These are phyloP conservation scores for Catostomus latipinnis DNA, from an alignment of 2,797 vertebrate species.

Conservation along the genomic window DNA sequence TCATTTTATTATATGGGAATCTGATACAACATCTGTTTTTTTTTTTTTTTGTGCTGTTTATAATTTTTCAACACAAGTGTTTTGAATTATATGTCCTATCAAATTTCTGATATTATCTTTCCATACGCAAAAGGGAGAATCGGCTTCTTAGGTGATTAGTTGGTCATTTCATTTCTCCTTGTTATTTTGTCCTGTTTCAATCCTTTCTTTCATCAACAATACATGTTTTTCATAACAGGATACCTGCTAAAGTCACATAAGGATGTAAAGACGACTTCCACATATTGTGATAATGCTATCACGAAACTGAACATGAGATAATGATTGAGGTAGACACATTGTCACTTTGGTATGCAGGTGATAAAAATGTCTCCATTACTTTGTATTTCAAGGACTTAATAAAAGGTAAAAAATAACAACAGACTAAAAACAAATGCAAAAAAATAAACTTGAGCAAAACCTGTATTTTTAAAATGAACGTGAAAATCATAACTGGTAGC, in stretches of 20 bases:
- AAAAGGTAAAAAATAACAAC: neutral
- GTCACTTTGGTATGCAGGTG: neutral
- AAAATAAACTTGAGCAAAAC: too few relatives aligned
- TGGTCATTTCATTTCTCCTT: constrained; percentile 32
- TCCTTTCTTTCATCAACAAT: constrained; percentile 53
- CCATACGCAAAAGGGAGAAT: constrained; percentile 57
- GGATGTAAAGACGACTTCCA: constrained; percentile 62
- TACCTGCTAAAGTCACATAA: constrained; percentile 68
- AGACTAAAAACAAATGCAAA: neutral
- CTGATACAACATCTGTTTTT: constrained; percentile 76
- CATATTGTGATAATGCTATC: constrained; percentile 70
- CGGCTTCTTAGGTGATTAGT: constrained; percentile 54
- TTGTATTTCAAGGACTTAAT: neutral
- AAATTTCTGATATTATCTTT: constrained; percentile 69
- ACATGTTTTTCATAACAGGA: constrained; percentile 66
- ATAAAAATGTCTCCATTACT: constrained; percentile 4
- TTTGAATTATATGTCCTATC: constrained; percentile 74
- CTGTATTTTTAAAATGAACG: too few relatives aligned
- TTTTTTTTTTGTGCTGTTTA: constrained; percentile 70
- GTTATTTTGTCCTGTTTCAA: neutral
- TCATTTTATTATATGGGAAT: constrained; percentile 61
- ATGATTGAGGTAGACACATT: neutral
- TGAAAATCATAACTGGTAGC: neutral
- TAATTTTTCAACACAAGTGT: constrained; percentile 69
- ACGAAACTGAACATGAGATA: constrained; percentile 59